Conservation (phyloP, 2,113 vertebrate species). For the Paralichthys olivaceus region DNA sequence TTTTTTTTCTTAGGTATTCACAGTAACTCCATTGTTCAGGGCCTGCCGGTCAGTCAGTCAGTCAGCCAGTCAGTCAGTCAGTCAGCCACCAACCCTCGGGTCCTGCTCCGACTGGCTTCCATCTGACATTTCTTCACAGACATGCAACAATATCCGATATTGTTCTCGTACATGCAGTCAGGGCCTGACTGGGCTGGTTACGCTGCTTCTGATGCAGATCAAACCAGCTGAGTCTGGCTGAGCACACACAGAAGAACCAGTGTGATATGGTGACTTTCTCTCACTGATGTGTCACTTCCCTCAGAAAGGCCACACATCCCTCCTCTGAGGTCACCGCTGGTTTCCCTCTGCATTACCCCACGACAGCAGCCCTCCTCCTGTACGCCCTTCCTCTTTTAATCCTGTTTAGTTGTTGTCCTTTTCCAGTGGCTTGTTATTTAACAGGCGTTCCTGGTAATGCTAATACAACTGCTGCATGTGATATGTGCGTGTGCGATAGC, state of each 20-base stretch:
- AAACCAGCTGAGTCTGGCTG: constrained; percentile 66
- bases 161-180: constrained; percentile 47
- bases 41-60: constrained; percentile 2
- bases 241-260: constrained; percentile 50
- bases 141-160: constrained; percentile 60
- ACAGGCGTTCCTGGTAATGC: neutral
- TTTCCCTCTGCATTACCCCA: constrained; percentile 16
- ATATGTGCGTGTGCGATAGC: neutral
- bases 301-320: constrained; percentile 50
- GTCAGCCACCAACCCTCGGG: constrained; percentile 4
- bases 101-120: constrained; percentile 10
- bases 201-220: constrained; percentile 33
- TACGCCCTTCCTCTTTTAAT: constrained; percentile 2
- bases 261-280: constrained; percentile 38
- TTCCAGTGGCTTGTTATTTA: constrained; percentile 16
- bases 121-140: constrained; percentile 60
- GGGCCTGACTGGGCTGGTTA: constrained; percentile 36
- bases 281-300: constrained; percentile 66
- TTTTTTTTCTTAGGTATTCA: constrained; percentile 13
- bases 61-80: constrained; percentile 2
- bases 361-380: neutral
- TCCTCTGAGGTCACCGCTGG: constrained; percentile 29
- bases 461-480: constrained; percentile 11
- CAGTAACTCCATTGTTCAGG: constrained; percentile 42
- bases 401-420: neutral